Base-by-base conservation (phyloP, 2,113 vertebrate species). In the Callopanchax toddi region DNA sequence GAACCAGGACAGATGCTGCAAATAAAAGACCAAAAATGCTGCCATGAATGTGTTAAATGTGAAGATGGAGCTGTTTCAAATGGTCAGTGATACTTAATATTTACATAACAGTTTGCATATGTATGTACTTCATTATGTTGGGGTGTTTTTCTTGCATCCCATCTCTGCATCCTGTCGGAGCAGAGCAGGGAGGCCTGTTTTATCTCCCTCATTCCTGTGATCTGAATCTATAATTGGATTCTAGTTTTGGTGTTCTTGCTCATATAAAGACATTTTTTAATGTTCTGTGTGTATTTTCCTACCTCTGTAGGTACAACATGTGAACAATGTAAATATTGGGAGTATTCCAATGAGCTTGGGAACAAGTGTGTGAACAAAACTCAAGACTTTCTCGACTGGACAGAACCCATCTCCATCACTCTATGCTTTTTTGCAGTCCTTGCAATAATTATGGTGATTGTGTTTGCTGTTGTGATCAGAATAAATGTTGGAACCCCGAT, bases 401-500 rank as follows among this genome's bases (percentile, higher is more conserved):
- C 4, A 0, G 55, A 86, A n/a, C 32, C 59, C 23, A 57, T 86
- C 10, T 32, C 62, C 1, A 23, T 86, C 13, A n/a, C 69, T 22
- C 15, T 91, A 22, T 21, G 3, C 15, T 17, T 4, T 2, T 20
- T 85, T 4, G 42, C 21, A 3, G 5, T 56, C 10, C 1, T 75
- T 0, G 86, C 85, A 3, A 71, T 82, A 1, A 10, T 83, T n/a
- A 3, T 70, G 5, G 74, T 72, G 1, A 0, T 78, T n/a, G 40
- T 50, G 13, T 81, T 84, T 58, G 25, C 45, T 9, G 18, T 71
- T 46, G 20, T 86, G 29, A 87, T 91, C 11, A 6, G 26, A 1
- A 13, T 84, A 23, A 26, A 87, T 39, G 23, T 21, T 5, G 29
- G 25, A 16, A 90, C 88, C 25, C 83, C 89, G 3, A 44, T 91